Percentiles rank a stretch among this genome's conserved stretches.
These are phyloP conservation scores for Sesamia nonagrioides DNA, from an alignment of 1,140 invertebrate species.

Conservation along the genomic window DNA sequence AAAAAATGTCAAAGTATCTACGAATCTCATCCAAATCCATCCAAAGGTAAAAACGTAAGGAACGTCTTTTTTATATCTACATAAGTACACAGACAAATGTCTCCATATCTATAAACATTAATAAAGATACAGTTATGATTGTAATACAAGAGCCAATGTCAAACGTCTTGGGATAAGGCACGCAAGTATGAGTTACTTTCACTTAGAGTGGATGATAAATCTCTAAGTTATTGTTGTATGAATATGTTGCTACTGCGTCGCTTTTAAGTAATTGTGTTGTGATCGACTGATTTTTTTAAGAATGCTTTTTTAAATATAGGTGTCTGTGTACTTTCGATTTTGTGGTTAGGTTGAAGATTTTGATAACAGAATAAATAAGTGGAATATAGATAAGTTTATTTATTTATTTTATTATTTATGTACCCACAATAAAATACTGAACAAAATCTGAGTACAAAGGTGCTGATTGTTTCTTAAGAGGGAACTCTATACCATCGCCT, in stretches of 20 bases:
- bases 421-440: too few species aligned
- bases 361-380: too few species aligned
- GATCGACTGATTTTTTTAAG: neutral
- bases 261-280: neutral
- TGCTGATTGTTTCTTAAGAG: too few species aligned
- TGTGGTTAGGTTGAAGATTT: too few species aligned
- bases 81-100: neutral
- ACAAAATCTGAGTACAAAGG: too few species aligned
- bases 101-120: neutral
- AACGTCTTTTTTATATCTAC: neutral
- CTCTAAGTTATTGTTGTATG: constrained; percentile 16
- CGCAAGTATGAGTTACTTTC: constrained; percentile 25
- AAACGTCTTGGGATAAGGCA: neutral
- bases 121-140: neutral
- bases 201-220: constrained; percentile 29
- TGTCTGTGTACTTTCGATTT: too few species aligned
- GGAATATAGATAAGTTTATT: too few species aligned
- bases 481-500: too few species aligned
- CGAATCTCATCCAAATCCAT: too few species aligned
- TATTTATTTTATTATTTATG: too few species aligned
- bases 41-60: too few species aligned
- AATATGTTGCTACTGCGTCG: neutral
- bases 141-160: neutral
- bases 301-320: neutral
- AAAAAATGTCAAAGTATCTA: too few species aligned